These are phyloP conservation scores for Urocyon cinereoargenteus DNA, from an alignment of 2,797 vertebrate genomes.

Conservation along the genomic window DNA sequence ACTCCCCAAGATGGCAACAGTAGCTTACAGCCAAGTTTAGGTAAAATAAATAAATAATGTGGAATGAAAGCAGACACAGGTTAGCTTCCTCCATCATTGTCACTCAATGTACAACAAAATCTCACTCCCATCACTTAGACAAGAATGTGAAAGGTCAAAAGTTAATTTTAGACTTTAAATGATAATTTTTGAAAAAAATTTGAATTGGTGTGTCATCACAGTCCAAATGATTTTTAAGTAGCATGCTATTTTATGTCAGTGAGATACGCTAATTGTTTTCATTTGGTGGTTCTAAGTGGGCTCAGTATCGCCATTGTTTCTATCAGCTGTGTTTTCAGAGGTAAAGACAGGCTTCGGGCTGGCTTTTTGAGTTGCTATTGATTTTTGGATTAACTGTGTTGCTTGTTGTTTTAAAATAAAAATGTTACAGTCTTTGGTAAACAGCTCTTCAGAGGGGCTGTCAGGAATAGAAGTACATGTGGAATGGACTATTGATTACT, in stretches of 20 bases:
- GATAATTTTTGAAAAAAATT: not conserved
- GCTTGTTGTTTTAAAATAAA: constrained; percentile 27
- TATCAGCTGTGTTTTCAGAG: not conserved
- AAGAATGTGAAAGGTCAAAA: not conserved
- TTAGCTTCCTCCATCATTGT: not conserved
- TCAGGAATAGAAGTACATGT: not conserved
- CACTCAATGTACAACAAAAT: not conserved
- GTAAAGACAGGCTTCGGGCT: not conserved
- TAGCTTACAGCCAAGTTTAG: not conserved
- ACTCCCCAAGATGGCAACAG: not conserved
- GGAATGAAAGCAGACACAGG: not conserved
- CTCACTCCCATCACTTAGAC: not conserved
- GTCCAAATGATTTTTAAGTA: not conserved
- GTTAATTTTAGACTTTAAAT: not conserved
- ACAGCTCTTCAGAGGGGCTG: not conserved
- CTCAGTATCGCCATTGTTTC: not conserved
- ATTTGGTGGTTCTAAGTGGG: not conserved
- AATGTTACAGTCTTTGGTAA: constrained; percentile 23
- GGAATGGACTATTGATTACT: not conserved
- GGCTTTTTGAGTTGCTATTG: not conserved
- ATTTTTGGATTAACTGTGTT: not conserved
- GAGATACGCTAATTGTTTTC: not conserved
- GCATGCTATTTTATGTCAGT: not conserved
- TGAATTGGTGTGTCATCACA: not conserved
- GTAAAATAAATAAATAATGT: not conserved